Evolutionary conservation across 2,113 vertebrate genomes (phyloP), one percentile per base, ranked within the genome.

Genomic region (Eurypyga helias): DNA sequence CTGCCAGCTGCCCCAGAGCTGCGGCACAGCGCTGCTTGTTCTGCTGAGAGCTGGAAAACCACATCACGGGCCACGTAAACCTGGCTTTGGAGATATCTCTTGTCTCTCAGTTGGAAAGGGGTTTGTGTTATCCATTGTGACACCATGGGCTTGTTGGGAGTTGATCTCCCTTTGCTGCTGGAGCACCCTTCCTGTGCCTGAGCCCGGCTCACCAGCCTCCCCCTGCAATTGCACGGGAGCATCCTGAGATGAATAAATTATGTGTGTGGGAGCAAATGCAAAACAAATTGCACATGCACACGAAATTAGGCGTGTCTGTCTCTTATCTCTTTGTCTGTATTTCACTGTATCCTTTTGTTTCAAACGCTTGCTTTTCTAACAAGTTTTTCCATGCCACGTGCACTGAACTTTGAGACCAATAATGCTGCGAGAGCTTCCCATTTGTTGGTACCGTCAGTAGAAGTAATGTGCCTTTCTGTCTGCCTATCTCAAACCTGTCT

Each of bases 61-160:
- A n/a, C 46, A 55, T 33, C 58, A 54, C 0, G 0, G 18, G 25
- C 58, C 46, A 61, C 1, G 0, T 38, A 31, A 38, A 45, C 1
- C 0, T 20, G 24, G 57, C 24, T 67, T 41, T 57, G 38, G 72
- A 49, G 23, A 23, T 34, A 8, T 25, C n/a, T 26, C 13, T 60
- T 41, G n/a, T 49, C 16, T 31, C 52, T 36, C 26, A 4, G 10
- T 12, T 43, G 57, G 38, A 58, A 81, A 77, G 38, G n/a, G 76
- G 66, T 33, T 24, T 4, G 16, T 3, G 1, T 31, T 24, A 11
- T 16, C 71, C 54, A 4, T 0, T 11, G 36, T 3, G 21, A 46
- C 62, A 43, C 55, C 4, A 2, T 10, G 79, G 67, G 23, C 49
- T 52, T 29, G 12, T 3, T 76, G 62, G 85, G 71, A 61, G 36